phyloP scores from a whole-genome alignment of 2,888 invertebrate genomes.

The Argyra leucocephala region DNA sequence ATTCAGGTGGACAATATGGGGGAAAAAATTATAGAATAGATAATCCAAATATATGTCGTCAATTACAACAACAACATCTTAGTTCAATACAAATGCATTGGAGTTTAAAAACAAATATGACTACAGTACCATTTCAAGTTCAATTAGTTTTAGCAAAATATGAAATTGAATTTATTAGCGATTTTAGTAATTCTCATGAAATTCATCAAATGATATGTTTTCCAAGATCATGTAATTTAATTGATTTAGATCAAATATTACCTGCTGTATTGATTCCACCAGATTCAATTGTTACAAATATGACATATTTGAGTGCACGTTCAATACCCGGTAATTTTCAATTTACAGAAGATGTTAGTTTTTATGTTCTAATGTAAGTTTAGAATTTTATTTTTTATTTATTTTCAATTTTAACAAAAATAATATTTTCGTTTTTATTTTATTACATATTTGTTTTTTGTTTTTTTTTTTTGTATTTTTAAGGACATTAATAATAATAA shows the following conservation, averaged over 20 bases:
- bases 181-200: slow-evolving; percentile 24
- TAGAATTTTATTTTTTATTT: neutral
- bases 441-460: neutral
- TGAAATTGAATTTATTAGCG: slow-evolving; percentile 27
- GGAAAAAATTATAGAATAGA: slow-evolving; percentile 66
- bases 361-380: slow-evolving; percentile 32
- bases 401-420: no score
- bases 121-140: slow-evolving; percentile 31
- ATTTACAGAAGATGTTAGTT: slow-evolving; percentile 29
- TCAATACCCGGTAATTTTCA: slow-evolving; percentile 28
- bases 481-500: neutral
- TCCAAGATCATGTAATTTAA: slow-evolving; percentile 29
- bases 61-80: slow-evolving; percentile 27
- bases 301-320: slow-evolving; percentile 29
- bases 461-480: neutral
- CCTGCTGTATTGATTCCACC: slow-evolving; percentile 29
- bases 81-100: slow-evolving; percentile 24
- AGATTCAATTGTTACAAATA: slow-evolving; percentile 30
- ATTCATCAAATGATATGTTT: slow-evolving; percentile 34
- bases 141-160: slow-evolving; percentile 29
- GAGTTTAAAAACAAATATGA: slow-evolving; percentile 25
- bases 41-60: slow-evolving; percentile 30
- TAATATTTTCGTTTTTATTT: neutral
- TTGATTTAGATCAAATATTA: slow-evolving; percentile 31
- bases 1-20: slow-evolving; percentile 64